These are phyloP conservation scores for Lanistes nyassanus DNA, from an alignment of 1,140 invertebrate species.

Conservation along the genomic window DNA sequence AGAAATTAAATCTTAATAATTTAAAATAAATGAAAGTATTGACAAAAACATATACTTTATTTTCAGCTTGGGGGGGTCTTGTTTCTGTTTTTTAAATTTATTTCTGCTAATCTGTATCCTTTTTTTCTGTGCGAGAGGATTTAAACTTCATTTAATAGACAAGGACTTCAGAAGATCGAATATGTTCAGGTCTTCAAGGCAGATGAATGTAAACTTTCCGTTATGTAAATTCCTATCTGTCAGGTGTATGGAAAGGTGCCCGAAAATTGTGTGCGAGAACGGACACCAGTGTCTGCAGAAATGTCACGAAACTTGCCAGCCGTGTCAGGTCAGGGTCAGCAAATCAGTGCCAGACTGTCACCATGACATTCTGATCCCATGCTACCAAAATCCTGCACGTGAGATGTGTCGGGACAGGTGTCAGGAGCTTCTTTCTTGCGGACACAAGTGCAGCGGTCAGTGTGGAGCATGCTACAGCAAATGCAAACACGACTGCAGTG, in stretches of 20 bases:
- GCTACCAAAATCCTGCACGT: conserved; percentile 69
- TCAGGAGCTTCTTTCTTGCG: conserved; percentile 46
- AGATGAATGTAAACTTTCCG: too few relatives aligned
- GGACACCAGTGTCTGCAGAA: conserved; percentile 82
- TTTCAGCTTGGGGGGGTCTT: too few relatives aligned
- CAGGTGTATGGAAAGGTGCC: neutral
- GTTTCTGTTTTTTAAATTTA: too few relatives aligned
- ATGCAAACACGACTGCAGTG: conserved; percentile 68
- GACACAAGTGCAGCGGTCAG: conserved; percentile 67
- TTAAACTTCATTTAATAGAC: too few relatives aligned
- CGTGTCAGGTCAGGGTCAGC: conserved; percentile 76
- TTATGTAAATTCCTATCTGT: neutral
- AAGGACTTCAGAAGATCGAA: too few relatives aligned
- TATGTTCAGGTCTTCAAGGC: too few relatives aligned
- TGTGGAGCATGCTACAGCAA: conserved; percentile 72
- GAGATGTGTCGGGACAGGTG: conserved; percentile 48
- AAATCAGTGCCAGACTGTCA: conserved; percentile 80
- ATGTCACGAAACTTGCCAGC: conserved; percentile 72
- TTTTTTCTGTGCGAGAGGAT: too few relatives aligned
- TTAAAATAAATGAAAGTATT: neutral
- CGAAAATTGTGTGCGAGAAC: neutral
- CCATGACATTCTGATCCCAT: neutral
- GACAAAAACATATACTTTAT: neutral
- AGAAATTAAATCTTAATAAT: neutral
- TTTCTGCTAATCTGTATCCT: too few relatives aligned